These are phyloP conservation scores for Dromaius novaehollandiae DNA, from an alignment of 2,113 vertebrate species.

Conservation along the genomic window DNA sequence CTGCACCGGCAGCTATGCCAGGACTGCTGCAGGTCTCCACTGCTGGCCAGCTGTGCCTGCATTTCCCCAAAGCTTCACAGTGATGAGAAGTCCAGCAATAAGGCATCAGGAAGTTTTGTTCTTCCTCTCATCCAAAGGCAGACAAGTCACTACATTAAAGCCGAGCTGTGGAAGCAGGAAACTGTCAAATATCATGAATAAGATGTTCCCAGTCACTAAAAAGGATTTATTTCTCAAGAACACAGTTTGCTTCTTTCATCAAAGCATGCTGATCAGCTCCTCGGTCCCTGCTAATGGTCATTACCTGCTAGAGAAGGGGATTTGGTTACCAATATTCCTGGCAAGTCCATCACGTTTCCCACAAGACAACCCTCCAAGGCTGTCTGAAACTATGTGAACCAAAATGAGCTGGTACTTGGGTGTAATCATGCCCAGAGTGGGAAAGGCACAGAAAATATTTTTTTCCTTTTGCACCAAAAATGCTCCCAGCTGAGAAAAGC, in stretches of 20 bases:
- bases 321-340: neutral
- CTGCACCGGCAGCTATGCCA: neutral
- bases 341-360: too few species aligned
- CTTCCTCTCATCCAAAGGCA: neutral
- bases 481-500: neutral
- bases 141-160: neutral
- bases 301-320: neutral
- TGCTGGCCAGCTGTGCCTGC: neutral
- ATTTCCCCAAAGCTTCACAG: neutral
- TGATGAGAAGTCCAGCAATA: neutral
- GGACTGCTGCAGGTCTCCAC: neutral
- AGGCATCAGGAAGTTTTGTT: neutral
- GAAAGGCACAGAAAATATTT: neutral
- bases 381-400: too few species aligned
- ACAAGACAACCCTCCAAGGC: neutral
- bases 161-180: neutral
- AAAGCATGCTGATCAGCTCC: neutral
- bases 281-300: neutral
- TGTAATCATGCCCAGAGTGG: neutral
- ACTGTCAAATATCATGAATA: neutral
- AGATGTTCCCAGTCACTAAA: neutral
- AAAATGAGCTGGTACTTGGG: too few species aligned
- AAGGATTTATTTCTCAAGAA: neutral
- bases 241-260: neutral
- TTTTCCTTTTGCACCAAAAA: neutral